These are phyloP conservation scores for Trissolcus japonicus DNA, from an alignment of 2,888 invertebrate species.

Conservation along the genomic window DNA sequence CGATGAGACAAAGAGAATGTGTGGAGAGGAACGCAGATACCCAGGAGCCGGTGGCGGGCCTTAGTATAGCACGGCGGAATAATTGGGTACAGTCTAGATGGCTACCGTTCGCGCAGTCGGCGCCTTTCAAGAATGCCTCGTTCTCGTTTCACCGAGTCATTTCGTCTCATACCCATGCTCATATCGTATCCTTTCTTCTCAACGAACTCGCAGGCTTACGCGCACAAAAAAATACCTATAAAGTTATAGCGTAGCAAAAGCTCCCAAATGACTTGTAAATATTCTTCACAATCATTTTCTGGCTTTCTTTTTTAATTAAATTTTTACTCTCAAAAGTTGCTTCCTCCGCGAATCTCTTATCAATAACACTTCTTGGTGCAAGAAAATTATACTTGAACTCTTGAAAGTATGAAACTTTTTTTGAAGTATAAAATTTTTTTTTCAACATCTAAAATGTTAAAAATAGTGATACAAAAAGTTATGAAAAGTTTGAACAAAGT, in stretches of 20 bases:
- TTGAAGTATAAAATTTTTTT: too few relatives aligned
- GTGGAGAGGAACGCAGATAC: slow-evolving; percentile 64
- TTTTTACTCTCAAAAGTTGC: too few relatives aligned
- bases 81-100: slow-evolving; percentile 74
- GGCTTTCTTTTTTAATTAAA: too few relatives aligned
- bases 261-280: slow-evolving; percentile 1
- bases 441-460: too few relatives aligned
- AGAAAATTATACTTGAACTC: too few relatives aligned
- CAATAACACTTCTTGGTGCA: too few relatives aligned
- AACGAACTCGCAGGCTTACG: slow-evolving; percentile 22
- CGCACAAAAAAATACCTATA: slow-evolving; percentile 4
- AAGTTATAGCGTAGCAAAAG: slow-evolving; percentile 5
- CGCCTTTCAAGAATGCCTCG: slow-evolving; percentile 69
- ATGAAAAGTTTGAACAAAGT: too few relatives aligned
- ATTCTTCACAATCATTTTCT: too few relatives aligned
- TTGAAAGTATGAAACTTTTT: too few relatives aligned
- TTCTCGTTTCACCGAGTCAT: slow-evolving; percentile 54
- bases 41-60: slow-evolving; percentile 70
- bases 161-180: slow-evolving; percentile 49
- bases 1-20: slow-evolving; percentile 33
- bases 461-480: too few relatives aligned
- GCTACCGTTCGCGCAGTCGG: slow-evolving; percentile 74
- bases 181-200: slow-evolving; percentile 39
- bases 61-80: slow-evolving; percentile 75
- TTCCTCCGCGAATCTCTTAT: too few relatives aligned